Evolutionary conservation across 30 jellyfish, hydroid and myxozoan species (phyloP), one percentile per base, ranked within the genome.

Genomic region (Aurelia aurita complex sp. Pacific): DNA sequence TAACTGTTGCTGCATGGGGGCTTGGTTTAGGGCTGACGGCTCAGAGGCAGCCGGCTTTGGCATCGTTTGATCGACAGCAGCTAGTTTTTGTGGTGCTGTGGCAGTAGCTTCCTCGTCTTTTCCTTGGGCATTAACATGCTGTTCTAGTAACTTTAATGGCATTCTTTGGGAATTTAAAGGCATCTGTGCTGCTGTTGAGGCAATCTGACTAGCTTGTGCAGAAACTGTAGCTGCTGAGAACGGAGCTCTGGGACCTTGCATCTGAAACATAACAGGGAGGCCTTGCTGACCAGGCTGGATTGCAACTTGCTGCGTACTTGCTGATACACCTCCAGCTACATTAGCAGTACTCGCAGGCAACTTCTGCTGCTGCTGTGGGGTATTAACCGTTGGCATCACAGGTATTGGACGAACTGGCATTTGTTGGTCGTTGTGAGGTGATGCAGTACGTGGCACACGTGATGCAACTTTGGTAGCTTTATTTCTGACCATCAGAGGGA

Each of bases 121-220:
- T n/a, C 92, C 92, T 83, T 83, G 92, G 4, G 92, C 62, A 63
- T 83, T 72, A 35, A 83, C 92, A 33, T 83, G 92, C 73, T 83
- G 79, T 70, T 83, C 85, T 52, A 83, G 67, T 4, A 83, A 59
- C 63, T 70, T 65, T 3, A 83, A 64, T 2, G 92, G 92, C 67
- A 83, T 74, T 38, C 77, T 73, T 43, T 71, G 77, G 55, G 35
- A 16, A 16, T 38, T 43, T 6, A 35, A 9, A 3, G 50, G 65
- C 62, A 71, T 70, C n/a, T 51, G 87, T 19, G 61, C 77, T 0
- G 42, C 33, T 59, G 85, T 19, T 11, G 73, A 17, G 9, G 73
- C 70, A 52, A 32, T 46, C 13, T 34, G 33, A 11, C 15, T 16
- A 10, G 32, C 61, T 65, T 23, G 40, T 4, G 92, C 34, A 70